Conservation (phyloP, 1,140 invertebrate genomes). For the Pseudomyrmex flavicornis region DNA sequence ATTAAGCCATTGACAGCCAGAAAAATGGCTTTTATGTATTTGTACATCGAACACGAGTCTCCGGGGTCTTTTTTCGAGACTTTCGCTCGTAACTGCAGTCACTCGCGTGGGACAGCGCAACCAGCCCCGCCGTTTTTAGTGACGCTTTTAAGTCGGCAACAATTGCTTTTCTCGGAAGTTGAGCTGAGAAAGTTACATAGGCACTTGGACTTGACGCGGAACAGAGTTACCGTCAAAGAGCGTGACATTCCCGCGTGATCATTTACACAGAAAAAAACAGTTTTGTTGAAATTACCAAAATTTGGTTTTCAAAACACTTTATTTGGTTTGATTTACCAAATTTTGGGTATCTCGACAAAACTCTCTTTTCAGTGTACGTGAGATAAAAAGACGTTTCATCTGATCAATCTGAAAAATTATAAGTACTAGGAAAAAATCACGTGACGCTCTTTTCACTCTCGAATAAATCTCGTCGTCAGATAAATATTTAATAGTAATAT, state of each 20-base stretch:
- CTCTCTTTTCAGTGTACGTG: not conserved
- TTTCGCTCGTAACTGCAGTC: not conserved
- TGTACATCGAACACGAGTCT: not conserved
- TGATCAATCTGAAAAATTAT: not conserved
- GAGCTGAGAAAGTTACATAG: slow-evolving; percentile 40
- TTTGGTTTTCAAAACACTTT: too few species aligned
- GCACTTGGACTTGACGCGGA: not conserved
- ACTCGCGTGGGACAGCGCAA: slow-evolving; percentile 37
- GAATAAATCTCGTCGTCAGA: too few species aligned
- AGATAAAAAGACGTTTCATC: not conserved
- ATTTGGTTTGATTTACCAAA: too few species aligned
- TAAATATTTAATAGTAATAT: too few species aligned
- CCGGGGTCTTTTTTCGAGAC: not conserved
- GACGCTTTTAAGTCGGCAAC: slow-evolving; percentile 48
- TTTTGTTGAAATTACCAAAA: too few species aligned
- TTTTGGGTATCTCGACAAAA: too few species aligned
- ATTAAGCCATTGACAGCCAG: not conserved
- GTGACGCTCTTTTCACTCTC: too few species aligned
- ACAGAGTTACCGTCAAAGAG: not conserved
- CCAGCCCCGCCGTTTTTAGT: slow-evolving; percentile 27
- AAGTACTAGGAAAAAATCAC: not conserved
- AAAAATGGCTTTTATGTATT: slow-evolving; percentile 15
- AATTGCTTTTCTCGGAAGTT: slow-evolving; percentile 50
- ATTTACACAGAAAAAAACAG: not conserved
- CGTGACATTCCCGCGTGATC: not conserved